Conservation (phyloP, 2,113 vertebrate species). For the Cariama cristata region DNA sequence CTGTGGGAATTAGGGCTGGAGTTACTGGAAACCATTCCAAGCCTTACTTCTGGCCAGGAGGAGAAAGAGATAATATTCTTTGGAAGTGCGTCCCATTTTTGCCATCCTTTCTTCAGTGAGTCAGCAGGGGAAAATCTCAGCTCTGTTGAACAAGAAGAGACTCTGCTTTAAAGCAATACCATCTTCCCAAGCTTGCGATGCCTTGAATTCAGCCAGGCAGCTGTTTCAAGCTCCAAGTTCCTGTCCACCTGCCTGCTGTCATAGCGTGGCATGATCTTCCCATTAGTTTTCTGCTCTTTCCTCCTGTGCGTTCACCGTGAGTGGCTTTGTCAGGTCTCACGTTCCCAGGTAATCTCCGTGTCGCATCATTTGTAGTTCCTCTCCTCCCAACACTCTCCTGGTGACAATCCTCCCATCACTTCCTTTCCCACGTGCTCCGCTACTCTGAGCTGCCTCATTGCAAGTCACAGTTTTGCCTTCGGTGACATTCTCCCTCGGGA, state of each 20-base stretch:
- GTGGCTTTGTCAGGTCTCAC: background rate
- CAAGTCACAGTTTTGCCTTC: background rate
- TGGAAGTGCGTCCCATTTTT: conserved; percentile 27
- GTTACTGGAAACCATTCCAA: conserved; percentile 56
- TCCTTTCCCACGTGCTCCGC: background rate
- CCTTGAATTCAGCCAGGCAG: background rate
- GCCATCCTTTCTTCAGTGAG: conserved; percentile 46
- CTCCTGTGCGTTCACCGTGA: background rate
- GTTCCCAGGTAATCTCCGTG: background rate
- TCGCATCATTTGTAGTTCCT: background rate
- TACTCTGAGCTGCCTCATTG: accelerated
- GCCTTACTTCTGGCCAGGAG: background rate
- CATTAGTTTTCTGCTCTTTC: background rate
- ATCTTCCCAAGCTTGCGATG: accelerated
- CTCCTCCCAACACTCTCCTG: background rate
- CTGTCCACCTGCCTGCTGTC: background rate
- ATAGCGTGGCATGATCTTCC: background rate
- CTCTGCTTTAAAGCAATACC: background rate
- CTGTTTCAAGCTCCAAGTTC: background rate
- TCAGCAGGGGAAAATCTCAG: conserved; percentile 2
- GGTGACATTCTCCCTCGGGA: background rate
- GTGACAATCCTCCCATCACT: background rate
- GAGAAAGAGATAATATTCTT: conserved; percentile 13
- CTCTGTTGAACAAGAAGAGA: background rate
- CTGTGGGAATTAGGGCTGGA: conserved; percentile 39